Conservation (phyloP, 1,140 invertebrate species). For the Diploscapter pachys region DNA sequence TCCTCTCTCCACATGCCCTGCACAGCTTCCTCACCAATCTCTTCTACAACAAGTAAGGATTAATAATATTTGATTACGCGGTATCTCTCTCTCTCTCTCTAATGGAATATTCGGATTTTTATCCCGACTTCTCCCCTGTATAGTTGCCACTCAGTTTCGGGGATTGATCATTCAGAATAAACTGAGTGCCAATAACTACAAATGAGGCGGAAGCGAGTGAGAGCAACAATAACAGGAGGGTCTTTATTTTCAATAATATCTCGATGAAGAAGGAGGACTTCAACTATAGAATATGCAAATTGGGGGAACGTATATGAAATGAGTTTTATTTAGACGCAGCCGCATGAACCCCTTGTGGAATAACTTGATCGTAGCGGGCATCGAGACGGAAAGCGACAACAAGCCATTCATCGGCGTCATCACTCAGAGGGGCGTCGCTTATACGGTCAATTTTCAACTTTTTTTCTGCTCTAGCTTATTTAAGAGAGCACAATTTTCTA, state of each 20-base stretch:
- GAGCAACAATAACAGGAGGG: too few species aligned
- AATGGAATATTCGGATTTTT: not conserved
- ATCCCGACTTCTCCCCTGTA: not conserved
- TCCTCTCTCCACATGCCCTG: constrained; percentile 50
- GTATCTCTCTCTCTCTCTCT: not conserved
- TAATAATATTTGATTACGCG: not conserved
- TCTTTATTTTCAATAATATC: too few species aligned
- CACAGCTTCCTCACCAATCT: constrained; percentile 50
- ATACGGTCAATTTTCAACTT: not conserved
- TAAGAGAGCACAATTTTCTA: too few species aligned
- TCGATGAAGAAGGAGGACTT: too few species aligned
- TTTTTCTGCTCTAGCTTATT: not conserved
- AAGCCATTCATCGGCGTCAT: constrained; percentile 57
- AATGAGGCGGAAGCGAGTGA: too few species aligned
- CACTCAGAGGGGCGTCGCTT: constrained; percentile 35
- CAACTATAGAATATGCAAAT: too few species aligned
- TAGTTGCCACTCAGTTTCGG: not conserved
- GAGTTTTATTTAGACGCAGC: constrained; percentile 39
- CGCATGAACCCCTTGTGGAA: constrained; percentile 58
- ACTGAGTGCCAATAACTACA: too few species aligned
- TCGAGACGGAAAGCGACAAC: constrained; percentile 44
- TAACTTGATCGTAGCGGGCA: constrained; percentile 51
- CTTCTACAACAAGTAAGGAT: constrained; percentile 39
- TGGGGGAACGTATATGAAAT: not conserved
- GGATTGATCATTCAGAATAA: too few species aligned